Base-by-base conservation (phyloP, 2,888 invertebrate genomes). In the Hartigia nigra region DNA sequence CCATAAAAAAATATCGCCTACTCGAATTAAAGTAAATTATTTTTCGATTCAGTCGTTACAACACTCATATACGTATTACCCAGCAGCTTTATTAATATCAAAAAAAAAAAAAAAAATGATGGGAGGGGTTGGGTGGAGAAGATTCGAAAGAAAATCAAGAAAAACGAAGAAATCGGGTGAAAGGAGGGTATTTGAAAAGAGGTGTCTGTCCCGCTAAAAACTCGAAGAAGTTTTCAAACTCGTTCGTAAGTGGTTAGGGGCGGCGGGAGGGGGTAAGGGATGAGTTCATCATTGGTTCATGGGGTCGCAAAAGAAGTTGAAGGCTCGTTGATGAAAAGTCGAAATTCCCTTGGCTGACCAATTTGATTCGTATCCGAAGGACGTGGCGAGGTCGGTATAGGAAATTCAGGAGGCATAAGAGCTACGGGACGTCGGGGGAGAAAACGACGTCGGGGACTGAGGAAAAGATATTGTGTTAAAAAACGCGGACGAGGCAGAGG, bases 401-500 rank as follows among this genome's bases (percentile, higher is more conserved):
- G 72, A 12, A 14, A 34, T 72, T 12, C 72, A 0, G 34, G 72
- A 34, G 31, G 11, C 14, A 12, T 32, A 14, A 12, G 72, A 31
- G 72, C 72, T 31, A 31, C 72, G 72, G 34, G 72, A 32, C 72
- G 72, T 23, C 72, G 72, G 72, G 14, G 14, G 31, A 70, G 70
- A 12, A 31, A 34, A 32, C 72, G 72, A 72, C 55, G 55, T 55
- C 55, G 23, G 69, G 69, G 70, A 74, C 69, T 31, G 70, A 70
- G 74, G 72, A 79, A 79, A 85, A 84, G 86, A 87, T 86, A 85
- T 81, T 82, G 87, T 84, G 88, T 90, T 90, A 88, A 90, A 89
- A 91, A 90, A 90, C 88, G 90, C 90, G 87, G 82, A 91, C 90
- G 89, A 88, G 86, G 90, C 91, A 89, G 85, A 89, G 89, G 87